Evolutionary conservation across 2,797 vertebrate species (phyloP).

Genomic region (Pseudochirops corinnae): DNA sequence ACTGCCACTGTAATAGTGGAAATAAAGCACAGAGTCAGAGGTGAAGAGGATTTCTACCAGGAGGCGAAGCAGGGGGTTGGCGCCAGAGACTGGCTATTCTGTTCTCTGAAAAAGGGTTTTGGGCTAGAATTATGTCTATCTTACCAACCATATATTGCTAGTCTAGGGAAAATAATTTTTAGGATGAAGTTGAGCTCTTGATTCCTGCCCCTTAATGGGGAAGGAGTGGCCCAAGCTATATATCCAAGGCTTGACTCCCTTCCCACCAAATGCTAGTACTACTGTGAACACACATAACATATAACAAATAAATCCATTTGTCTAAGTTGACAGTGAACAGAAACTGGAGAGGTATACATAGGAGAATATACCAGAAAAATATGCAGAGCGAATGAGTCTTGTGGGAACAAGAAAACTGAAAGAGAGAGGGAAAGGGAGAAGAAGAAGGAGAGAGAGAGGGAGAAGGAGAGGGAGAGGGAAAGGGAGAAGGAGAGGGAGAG

Average conservation of each 20-base stretch:
- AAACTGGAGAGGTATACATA: background rate
- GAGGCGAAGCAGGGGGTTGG: background rate
- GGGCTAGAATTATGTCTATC: background rate
- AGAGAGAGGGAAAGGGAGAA: background rate
- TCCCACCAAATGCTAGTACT: background rate
- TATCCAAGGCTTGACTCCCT: background rate
- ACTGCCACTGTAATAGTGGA: background rate
- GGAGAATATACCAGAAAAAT: background rate
- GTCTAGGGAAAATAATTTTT: background rate
- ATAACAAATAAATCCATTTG: background rate
- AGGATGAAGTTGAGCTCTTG: background rate
- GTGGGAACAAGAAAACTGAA: background rate
- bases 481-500: too few relatives aligned
- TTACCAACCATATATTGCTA: background rate
- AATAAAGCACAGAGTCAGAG: background rate
- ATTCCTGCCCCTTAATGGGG: background rate
- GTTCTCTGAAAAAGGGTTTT: background rate
- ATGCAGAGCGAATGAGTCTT: background rate
- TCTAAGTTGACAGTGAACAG: background rate
- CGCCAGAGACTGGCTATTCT: background rate
- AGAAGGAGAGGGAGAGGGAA: too few relatives aligned
- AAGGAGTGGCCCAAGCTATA: background rate
- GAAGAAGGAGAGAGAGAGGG: too few relatives aligned
- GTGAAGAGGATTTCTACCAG: background rate
- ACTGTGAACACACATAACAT: background rate